Percentiles rank a stretch among this genome's conserved stretches.
These are phyloP conservation scores for Brachyhypopomus occidentalis DNA, from an alignment of 2,113 vertebrate genomes.

Conservation along the genomic window DNA sequence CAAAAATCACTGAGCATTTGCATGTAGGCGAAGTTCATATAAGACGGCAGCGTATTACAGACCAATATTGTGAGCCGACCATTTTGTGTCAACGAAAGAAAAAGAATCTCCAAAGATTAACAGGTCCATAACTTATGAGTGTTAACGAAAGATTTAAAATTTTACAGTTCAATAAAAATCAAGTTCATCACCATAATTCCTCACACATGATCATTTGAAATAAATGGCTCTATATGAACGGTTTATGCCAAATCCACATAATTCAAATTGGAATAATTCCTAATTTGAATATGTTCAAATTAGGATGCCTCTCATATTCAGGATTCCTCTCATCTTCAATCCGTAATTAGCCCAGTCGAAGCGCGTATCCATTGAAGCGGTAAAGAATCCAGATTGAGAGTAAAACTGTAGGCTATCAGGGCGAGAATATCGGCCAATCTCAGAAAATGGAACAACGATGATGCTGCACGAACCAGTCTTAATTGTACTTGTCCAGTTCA, in stretches of 20 bases:
- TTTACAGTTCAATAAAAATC: conserved; percentile 55
- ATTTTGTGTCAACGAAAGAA: conserved; percentile 61
- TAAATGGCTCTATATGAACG: conserved; percentile 37
- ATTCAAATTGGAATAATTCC: not conserved
- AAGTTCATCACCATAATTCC: conserved; percentile 43
- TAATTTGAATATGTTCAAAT: conserved; percentile 40
- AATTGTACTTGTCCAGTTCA: conserved; percentile 63
- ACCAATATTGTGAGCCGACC: conserved; percentile 62
- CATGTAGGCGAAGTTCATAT: conserved; percentile 44
- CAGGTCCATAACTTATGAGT: conserved; percentile 56
- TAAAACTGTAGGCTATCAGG: conserved; percentile 54
- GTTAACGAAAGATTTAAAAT: conserved; percentile 54
- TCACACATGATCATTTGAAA: conserved; percentile 52
- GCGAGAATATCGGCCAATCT: conserved; percentile 57
- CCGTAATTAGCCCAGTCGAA: conserved; percentile 55
- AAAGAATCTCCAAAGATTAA: conserved; percentile 46
- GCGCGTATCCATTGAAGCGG: conserved; percentile 52
- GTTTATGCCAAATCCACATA: conserved; percentile 44
- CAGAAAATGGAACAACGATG: conserved; percentile 48
- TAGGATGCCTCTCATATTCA: conserved; percentile 36
- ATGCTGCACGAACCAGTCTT: conserved; percentile 56
- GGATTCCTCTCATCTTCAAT: conserved; percentile 14
- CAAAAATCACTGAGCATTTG: conserved; percentile 65
- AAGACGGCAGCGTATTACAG: conserved; percentile 59
- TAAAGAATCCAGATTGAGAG: conserved; percentile 56